These are phyloP conservation scores for Circaetus gallicus DNA, from an alignment of 2,113 vertebrate genomes.

Conservation along the genomic window DNA sequence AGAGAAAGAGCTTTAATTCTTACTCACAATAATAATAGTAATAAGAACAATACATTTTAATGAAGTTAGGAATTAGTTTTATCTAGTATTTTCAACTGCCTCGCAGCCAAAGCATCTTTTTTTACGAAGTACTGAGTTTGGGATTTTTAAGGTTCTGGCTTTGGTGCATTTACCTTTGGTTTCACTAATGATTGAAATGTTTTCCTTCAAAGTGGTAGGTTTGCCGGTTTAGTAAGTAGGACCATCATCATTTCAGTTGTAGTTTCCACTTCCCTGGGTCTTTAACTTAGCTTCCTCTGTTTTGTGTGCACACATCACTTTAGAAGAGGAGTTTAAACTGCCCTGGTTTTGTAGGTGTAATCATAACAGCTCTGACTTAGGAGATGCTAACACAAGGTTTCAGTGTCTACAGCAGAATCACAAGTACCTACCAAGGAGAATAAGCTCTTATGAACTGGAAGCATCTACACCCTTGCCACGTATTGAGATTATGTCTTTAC, in stretches of 20 bases:
- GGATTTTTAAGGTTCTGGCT: neutral
- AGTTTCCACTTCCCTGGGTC: neutral
- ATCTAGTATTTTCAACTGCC: neutral
- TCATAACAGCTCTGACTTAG: neutral
- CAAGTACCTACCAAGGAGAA: neutral
- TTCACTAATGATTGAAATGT: neutral
- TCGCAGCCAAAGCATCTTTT: neutral
- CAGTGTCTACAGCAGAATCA: neutral
- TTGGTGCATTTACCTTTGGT: neutral
- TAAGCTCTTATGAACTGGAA: neutral
- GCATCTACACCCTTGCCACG: neutral
- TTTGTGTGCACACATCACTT: neutral
- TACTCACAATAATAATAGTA: neutral
- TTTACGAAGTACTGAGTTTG: neutral
- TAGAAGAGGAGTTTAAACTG: neutral
- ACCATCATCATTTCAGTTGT: neutral
- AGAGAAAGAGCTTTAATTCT: slow-evolving; percentile 1
- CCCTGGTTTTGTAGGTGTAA: neutral
- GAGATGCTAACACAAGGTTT: neutral
- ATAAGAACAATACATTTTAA: neutral
- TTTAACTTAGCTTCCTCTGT: neutral
- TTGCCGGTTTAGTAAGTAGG: neutral
- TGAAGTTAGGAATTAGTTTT: neutral
- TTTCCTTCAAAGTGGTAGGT: neutral
- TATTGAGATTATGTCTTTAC: neutral